phyloP scores from a whole-genome alignment of 23 tunicate genomes.

The Diplosoma virens region DNA sequence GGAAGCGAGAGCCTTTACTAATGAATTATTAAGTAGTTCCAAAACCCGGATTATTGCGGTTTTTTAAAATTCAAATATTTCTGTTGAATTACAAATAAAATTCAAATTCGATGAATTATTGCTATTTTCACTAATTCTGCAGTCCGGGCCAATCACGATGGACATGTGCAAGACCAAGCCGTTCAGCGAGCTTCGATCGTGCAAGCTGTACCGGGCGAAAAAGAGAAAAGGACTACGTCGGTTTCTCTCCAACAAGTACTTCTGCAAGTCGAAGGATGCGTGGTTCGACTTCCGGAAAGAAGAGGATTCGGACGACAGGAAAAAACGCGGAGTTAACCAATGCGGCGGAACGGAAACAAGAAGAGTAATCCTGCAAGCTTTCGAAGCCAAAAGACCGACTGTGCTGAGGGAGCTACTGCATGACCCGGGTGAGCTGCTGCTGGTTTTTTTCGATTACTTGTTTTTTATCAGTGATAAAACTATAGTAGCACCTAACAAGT shows the following conservation, averaged over 20 bases:
- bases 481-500: no score
- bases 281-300: background rate
- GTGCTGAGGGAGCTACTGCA: constrained; percentile 31
- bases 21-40: no score
- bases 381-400: constrained; percentile 27
- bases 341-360: constrained; percentile 26
- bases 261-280: constrained; percentile 6
- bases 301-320: background rate
- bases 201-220: constrained; percentile 3
- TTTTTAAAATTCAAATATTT: no score
- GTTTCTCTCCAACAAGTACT: constrained; percentile 9
- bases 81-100: no score
- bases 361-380: constrained; percentile 31
- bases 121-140: background rate
- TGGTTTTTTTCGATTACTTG: no score
- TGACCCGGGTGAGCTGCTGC: constrained; percentile 53
- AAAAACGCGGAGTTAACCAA: constrained; percentile 16
- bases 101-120: background rate
- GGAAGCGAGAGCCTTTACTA: no score
- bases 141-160: constrained; percentile 14
- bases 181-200: background rate
- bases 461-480: no score
- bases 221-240: no score
- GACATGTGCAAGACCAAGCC: background rate
- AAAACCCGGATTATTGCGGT: no score